phyloP scores from a whole-genome alignment of 2,113 vertebrate species.

The Pseudorhombus dupliciocellatus region DNA sequence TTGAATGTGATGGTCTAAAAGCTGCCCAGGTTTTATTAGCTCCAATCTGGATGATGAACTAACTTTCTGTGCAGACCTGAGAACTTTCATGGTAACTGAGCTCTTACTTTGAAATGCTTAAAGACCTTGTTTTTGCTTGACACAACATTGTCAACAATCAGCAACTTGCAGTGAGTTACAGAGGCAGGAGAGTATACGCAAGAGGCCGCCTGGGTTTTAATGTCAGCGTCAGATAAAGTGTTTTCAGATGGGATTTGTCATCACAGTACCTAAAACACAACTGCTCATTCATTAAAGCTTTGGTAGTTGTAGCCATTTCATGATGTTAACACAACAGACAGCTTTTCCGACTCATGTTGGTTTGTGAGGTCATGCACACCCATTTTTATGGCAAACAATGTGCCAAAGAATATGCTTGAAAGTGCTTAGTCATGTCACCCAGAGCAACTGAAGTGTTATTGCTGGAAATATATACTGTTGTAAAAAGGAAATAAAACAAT shows the following conservation, averaged over 20 bases:
- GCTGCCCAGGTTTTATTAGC: conserved; percentile 31
- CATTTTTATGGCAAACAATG: too few relatives aligned
- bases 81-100: background rate
- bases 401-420: background rate
- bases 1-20: conserved; percentile 31
- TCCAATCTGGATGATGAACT: background rate
- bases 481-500: background rate
- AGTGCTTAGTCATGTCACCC: background rate
- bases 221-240: background rate
- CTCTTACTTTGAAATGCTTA: background rate
- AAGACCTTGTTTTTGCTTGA: background rate
- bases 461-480: background rate
- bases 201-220: background rate
- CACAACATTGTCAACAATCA: background rate
- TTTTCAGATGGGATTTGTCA: background rate
- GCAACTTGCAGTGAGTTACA: background rate
- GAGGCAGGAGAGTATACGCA: background rate
- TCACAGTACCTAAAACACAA: background rate
- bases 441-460: background rate
- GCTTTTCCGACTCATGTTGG: too few relatives aligned
- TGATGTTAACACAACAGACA: background rate
- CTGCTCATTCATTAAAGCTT: background rate
- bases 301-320: background rate
- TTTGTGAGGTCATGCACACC: background rate
- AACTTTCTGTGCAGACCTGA: conserved; percentile 3